Base-by-base conservation (phyloP, 1,140 invertebrate species). In the Drosophila setifemur region DNA sequence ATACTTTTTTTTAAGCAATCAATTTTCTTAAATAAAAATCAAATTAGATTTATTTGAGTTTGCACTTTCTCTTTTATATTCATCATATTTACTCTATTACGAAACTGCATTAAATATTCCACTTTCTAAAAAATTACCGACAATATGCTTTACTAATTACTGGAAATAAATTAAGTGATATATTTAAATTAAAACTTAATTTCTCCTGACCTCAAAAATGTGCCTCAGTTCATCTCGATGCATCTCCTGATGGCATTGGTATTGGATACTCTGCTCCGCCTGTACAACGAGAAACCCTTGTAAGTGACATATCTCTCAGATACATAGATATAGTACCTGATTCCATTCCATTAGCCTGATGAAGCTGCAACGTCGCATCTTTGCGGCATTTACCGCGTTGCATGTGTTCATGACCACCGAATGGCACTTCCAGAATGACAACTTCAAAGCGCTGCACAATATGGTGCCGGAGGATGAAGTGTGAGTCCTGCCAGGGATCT, bases 391-490 rank as follows among this genome's bases (percentile, higher is more conserved):
- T 26, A 91, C 91, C 5, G 95, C 95, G 2, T 76, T 98, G 2
- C 91, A 94, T 40, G 96, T 95, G 75, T 99, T 97, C 75, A 93
- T 96, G 0, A 93, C 92, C 0, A 93, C 96, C 60, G 93, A 97
- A 83, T 98, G 97, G 97, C 91, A 92, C 4, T 98, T 98, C 81
- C 82, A 91, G 14, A 96, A 96, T 66, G 90, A 93, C 1, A 97
- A 97, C 61, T 92, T 96, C 19, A 73, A 93, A 6, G 85, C 91
- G 1, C 88, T 98, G 9, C 91, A 94, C 50, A 83, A 91, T 0
- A 73, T 90, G 4, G 89, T 98, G 50, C 91, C 93, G 31, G 67
- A 91, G 1, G 83, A 91, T 11, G 97, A 99, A 82, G 69, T 90
- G 58, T 91, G 92, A 54, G 87, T 18, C 12, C 1, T 12, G 14